These are phyloP conservation scores for Leptinotarsa juncta DNA, from an alignment of 2,888 invertebrate species.

Conservation along the genomic window DNA sequence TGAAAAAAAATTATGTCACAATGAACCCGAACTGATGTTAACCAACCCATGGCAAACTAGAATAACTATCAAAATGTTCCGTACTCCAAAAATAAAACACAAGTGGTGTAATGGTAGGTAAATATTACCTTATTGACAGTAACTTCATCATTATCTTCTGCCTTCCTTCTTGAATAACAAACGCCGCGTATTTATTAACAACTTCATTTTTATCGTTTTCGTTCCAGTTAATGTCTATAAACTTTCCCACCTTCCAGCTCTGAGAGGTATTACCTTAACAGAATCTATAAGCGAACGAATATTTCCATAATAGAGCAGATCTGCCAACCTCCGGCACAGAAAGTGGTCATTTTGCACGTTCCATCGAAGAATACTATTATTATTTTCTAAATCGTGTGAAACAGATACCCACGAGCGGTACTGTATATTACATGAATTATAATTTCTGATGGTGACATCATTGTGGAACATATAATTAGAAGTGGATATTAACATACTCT, in stretches of 20 bases:
- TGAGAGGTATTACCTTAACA: neutral
- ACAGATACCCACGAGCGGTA: neutral
- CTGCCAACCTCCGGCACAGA: slow-evolving; percentile 12
- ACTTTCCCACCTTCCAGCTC: slow-evolving; percentile 13
- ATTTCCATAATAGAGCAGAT: slow-evolving; percentile 16
- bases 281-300: neutral
- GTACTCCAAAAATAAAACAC: too few species aligned
- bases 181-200: neutral
- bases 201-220: neutral
- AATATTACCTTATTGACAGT: too few species aligned
- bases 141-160: too few species aligned
- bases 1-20: too few species aligned
- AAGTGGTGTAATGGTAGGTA: too few species aligned
- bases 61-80: too few species aligned
- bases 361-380: neutral
- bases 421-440: slow-evolving; percentile 1
- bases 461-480: neutral
- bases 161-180: neutral
- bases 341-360: slow-evolving; percentile 15
- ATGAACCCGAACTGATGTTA: too few species aligned
- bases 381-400: slow-evolving; percentile 4
- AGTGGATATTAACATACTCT: neutral
- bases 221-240: slow-evolving; percentile 1
- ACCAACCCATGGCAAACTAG: too few species aligned
- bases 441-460: neutral